A percentile compares a stretch with the other conserved stretches of the same genome.
These are phyloP conservation scores for Falco peregrinus DNA, from an alignment of 2,797 vertebrate species.

Conservation along the genomic window DNA sequence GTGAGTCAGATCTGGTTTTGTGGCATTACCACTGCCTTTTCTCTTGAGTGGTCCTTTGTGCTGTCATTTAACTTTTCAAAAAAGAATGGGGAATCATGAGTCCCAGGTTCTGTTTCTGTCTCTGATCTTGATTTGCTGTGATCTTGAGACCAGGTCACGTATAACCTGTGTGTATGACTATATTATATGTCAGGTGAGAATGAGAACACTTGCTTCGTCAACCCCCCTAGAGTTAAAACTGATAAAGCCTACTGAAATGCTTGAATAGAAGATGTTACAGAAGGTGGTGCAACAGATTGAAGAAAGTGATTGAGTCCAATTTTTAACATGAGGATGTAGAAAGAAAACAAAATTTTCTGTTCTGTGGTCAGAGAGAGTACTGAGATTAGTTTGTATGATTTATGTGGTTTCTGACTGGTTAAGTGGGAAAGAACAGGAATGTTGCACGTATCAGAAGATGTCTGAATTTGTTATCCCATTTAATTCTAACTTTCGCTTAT, in stretches of 20 bases:
- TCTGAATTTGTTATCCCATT: neutral
- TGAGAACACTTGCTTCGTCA: neutral
- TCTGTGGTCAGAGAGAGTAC: neutral
- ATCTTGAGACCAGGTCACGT: neutral
- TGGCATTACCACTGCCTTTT: neutral
- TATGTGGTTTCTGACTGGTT: too few relatives aligned
- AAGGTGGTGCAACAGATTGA: neutral
- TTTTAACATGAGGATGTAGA: neutral
- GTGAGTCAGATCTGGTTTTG: neutral
- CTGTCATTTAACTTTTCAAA: neutral
- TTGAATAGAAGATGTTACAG: neutral
- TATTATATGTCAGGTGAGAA: neutral
- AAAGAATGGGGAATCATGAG: neutral
- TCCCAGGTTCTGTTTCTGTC: neutral
- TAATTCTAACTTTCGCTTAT: conserved; percentile 15
- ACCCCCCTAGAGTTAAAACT: neutral
- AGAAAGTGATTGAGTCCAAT: neutral
- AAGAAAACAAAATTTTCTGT: neutral
- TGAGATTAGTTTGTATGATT: neutral
- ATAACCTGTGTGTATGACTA: neutral
- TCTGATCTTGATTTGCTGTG: neutral
- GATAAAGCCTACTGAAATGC: neutral
- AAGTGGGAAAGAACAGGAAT: neutral
- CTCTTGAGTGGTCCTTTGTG: neutral
- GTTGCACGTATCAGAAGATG: neutral